Conservation (phyloP, 1,140 invertebrate species). For the Mizuhopecten yessoensis region DNA sequence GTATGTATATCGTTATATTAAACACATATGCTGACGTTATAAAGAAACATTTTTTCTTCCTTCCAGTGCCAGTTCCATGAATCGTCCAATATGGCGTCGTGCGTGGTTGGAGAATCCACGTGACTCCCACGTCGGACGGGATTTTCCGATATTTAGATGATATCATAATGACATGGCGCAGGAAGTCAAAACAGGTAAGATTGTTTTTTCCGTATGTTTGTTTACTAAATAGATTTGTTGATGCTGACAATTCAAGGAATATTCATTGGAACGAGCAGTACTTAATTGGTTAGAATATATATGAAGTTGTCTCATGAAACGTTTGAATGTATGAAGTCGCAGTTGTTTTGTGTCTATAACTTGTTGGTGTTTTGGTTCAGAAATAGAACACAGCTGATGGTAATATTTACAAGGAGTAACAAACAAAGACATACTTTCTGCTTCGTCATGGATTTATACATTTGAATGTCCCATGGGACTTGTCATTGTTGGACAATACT, state of each 20-base stretch:
- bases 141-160: slow-evolving; percentile 59
- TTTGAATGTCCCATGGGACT: neutral
- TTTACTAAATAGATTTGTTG: neutral
- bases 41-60: neutral
- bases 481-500: neutral
- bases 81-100: slow-evolving; percentile 9
- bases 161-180: slow-evolving; percentile 69
- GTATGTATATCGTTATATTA: neutral
- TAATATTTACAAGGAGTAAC: neutral
- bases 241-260: neutral
- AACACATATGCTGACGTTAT: neutral
- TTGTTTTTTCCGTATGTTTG: slow-evolving; percentile 36
- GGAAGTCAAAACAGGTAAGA: slow-evolving; percentile 66
- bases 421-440: neutral
- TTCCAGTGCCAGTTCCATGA: neutral
- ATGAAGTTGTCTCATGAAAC: neutral
- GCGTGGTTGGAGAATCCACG: slow-evolving; percentile 18
- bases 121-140: slow-evolving; percentile 45
- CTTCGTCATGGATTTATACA: neutral
- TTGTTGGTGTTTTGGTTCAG: slow-evolving; percentile 29
- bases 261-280: neutral
- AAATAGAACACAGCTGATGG: slow-evolving; percentile 19
- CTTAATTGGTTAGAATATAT: neutral
- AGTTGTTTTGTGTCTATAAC: slow-evolving; percentile 14
- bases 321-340: neutral